Base-by-base conservation (phyloP, 2,113 vertebrate genomes). In the Elgaria multicarinata region DNA sequence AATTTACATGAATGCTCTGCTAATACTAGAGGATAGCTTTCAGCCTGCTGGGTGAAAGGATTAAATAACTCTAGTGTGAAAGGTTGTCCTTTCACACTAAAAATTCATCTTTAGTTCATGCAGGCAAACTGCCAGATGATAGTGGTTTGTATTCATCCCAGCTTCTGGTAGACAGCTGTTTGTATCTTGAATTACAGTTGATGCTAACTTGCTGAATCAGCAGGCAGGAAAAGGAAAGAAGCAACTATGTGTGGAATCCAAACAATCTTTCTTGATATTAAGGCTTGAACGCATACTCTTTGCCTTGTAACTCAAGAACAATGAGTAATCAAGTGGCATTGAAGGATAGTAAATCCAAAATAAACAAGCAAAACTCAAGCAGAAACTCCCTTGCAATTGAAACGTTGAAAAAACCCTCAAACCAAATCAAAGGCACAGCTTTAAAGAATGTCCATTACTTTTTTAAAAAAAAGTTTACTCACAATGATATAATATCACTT, bases 11-110 rank as follows among this genome's bases (percentile, higher is more conserved):
- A 82, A 66, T 74, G 36, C 6, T 86, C 18, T 36, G 18, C 39
- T 86, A 72, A 74, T 75, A 42, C 84, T 85, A 80, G 72, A 18
- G 87, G 62, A 89, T 92, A 90, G 62, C 58, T 90, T 91, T 90
- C 86, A 86, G 84, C 85, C 8, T 64, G 10, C 62, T 87, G 44
- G 8, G 3, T 67, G 42, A 90, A 58, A 14, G 71, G 50, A 89
- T 91, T 69, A 33, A 22, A 13, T 46, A 82, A 53, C 81, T 91
- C 3, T 71, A 64, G 85, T 83, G 83, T 91, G n/a, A 67, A 77
- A 39, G 55, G 33, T 84, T 79, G 8, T 78, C 71, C 53, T 31
- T 84, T 89, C 77, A 62, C 28, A 42, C 39, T 76, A 67, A 53
- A 42, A 66, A 55, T 53, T 58, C 16, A 71, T 82, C 50, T 58